Evolutionary conservation across 1,140 invertebrate genomes (phyloP).

Genomic region (Drosophila littoralis): DNA sequence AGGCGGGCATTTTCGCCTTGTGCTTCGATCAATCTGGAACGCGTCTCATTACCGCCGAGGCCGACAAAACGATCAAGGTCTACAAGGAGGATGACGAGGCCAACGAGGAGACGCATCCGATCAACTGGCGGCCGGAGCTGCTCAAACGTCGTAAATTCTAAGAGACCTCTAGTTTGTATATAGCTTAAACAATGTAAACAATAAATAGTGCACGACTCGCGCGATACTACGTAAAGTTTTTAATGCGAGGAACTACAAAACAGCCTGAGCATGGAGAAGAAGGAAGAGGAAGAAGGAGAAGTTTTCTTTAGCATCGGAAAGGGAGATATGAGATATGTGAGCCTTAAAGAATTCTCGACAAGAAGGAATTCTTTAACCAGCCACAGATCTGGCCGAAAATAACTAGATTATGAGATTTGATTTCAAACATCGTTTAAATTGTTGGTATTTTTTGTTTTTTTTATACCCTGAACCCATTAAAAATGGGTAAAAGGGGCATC

Average conservation of each 20-base stretch:
- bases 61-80: slow-evolving; percentile 99
- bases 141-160: slow-evolving; percentile 95
- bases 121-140: slow-evolving; percentile 98
- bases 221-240: neutral
- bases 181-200: slow-evolving; percentile 3
- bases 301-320: no score
- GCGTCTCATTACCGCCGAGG: slow-evolving; percentile 97
- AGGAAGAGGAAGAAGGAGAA: no score
- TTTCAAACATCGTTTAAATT: slow-evolving; percentile 31
- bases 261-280: no score
- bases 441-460: slow-evolving; percentile 63
- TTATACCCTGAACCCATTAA: no score
- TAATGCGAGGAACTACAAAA: no score
- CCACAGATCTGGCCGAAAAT: no score
- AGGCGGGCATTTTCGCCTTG: slow-evolving; percentile 98
- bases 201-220: slow-evolving; percentile 7
- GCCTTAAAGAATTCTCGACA: no score
- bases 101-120: slow-evolving; percentile 97
- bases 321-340: no score
- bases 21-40: slow-evolving; percentile 97
- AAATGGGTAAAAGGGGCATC: no score
- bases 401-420: neutral
- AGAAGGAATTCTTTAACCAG: no score
- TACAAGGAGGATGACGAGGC: slow-evolving; percentile 99
- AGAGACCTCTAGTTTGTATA: slow-evolving; percentile 57